These are phyloP conservation scores for Megaustenia siamemsis DNA, from an alignment of 2,888 invertebrate genomes.

Conservation along the genomic window DNA sequence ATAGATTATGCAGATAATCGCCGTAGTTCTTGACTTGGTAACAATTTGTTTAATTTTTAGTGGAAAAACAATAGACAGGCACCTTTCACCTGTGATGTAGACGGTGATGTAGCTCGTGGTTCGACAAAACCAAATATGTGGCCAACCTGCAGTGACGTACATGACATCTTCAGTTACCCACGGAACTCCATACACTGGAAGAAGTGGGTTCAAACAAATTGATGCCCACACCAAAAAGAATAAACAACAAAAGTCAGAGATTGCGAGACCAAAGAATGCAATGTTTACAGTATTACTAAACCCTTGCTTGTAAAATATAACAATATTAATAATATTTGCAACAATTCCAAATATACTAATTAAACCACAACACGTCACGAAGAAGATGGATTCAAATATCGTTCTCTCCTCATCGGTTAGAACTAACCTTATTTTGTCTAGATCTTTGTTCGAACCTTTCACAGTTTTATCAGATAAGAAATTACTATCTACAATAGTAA, in stretches of 20 bases:
- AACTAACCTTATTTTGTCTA: too few species aligned
- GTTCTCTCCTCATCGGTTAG: too few species aligned
- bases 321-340: conserved; percentile 30
- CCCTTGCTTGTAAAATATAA: conserved; percentile 13
- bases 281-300: conserved; percentile 21
- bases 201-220: conserved; percentile 20
- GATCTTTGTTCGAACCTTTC: too few species aligned
- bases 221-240: background rate
- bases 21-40: conserved; percentile 9
- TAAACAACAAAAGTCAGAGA: conserved; percentile 25
- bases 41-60: conserved; percentile 34
- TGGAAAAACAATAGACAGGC: conserved; percentile 28
- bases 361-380: background rate
- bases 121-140: conserved; percentile 11
- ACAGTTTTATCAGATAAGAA: too few species aligned
- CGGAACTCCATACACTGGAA: conserved; percentile 80
- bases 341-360: background rate
- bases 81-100: conserved; percentile 35
- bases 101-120: conserved; percentile 35
- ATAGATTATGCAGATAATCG: background rate
- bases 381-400: too few species aligned
- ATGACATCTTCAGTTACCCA: conserved; percentile 95
- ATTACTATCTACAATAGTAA: too few species aligned
- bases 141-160: conserved; percentile 70
- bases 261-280: conserved; percentile 7